These are phyloP conservation scores for Litoditis marina DNA, from an alignment of 2,888 invertebrate species.

Conservation along the genomic window DNA sequence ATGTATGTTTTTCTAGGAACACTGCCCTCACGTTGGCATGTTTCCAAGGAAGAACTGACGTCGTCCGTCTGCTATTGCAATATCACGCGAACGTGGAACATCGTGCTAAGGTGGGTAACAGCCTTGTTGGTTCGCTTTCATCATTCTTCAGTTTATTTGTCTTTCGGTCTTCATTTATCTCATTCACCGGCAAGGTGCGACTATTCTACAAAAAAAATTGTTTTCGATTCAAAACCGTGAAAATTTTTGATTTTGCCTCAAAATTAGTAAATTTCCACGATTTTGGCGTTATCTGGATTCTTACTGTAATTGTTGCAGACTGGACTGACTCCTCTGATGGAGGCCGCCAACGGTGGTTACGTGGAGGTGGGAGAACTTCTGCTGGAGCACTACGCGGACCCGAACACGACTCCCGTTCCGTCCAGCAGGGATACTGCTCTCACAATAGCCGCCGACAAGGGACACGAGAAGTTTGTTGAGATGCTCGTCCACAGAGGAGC, in stretches of 20 bases:
- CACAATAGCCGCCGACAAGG: constrained; percentile 99
- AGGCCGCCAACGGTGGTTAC: constrained; percentile 97
- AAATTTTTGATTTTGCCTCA: too few species aligned
- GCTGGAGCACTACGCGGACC: constrained; percentile 93
- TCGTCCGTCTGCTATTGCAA: constrained; percentile 89
- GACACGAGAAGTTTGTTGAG: constrained; percentile 79
- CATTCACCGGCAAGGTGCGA: too few species aligned
- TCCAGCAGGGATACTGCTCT: constrained; percentile 95
- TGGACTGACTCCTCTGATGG: constrained; percentile 96
- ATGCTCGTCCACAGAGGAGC: constrained; percentile 63
- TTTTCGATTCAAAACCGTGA: too few species aligned
- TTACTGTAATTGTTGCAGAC: constrained; percentile 74
- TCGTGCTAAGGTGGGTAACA: constrained; percentile 82
- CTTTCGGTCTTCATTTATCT: too few species aligned
- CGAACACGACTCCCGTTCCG: constrained; percentile 96
- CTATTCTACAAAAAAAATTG: too few species aligned
- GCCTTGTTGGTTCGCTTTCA: too few species aligned
- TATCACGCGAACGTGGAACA: constrained; percentile 98
- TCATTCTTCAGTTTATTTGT: too few species aligned
- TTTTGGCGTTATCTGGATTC: too few species aligned
- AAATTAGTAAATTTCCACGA: background rate
- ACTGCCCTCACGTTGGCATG: constrained; percentile 90
- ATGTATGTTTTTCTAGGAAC: constrained; percentile 68
- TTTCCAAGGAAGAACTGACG: constrained; percentile 79
- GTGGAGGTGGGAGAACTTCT: constrained; percentile 94